These are phyloP conservation scores for Ascaphus truei DNA, from an alignment of 2,113 vertebrate genomes.

Conservation along the genomic window DNA sequence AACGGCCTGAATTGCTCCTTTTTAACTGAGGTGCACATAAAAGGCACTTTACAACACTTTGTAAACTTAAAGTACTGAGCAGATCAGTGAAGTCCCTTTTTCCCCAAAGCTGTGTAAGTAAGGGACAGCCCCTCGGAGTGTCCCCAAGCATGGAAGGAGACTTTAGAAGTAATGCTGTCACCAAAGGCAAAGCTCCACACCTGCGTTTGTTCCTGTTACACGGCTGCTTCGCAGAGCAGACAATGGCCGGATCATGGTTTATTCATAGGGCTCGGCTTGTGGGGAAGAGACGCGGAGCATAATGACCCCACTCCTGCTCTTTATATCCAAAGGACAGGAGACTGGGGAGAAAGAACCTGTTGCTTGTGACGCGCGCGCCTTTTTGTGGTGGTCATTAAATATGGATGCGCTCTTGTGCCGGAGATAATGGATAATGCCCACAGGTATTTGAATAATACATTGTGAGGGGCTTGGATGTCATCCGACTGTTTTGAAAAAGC, in stretches of 20 bases:
- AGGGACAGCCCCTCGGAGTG: too few species aligned
- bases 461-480: conserved; percentile 20
- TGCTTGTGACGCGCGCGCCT: neutral
- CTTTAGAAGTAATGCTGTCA: neutral
- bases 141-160: neutral
- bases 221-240: neutral
- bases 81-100: too few species aligned
- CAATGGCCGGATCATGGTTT: conserved; percentile 28
- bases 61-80: too few species aligned
- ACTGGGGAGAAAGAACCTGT: conserved; percentile 6
- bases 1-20: too few species aligned
- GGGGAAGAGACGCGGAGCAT: conserved; percentile 11
- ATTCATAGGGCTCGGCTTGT: conserved; percentile 24
- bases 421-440: conserved; percentile 25
- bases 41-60: too few species aligned
- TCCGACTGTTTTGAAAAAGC: conserved; percentile 10
- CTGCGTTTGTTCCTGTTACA: neutral
- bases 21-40: too few species aligned
- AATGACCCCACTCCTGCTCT: conserved; percentile 11
- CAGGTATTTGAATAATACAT: conserved; percentile 32
- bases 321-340: conserved; percentile 3
- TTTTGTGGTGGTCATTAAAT: conserved; percentile 26
- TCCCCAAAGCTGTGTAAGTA: too few species aligned
- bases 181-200: neutral
- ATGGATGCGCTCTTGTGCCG: conserved; percentile 17